Conservation (phyloP, 2,113 vertebrate species). For the Onychostruthus taczanowskii region DNA sequence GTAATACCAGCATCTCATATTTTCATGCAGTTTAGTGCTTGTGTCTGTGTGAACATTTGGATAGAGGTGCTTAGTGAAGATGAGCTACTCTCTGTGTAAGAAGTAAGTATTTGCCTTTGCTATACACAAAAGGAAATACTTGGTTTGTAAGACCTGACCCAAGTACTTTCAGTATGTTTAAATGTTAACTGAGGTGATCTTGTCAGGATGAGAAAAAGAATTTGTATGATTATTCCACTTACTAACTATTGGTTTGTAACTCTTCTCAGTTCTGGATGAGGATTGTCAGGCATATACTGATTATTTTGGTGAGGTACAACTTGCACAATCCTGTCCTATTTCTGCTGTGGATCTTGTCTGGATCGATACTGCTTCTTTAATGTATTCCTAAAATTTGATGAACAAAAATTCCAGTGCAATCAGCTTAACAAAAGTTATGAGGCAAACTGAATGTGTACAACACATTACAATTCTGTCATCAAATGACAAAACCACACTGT, state of each 20-base stretch:
- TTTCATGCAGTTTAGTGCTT: neutral
- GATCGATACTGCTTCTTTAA: conserved; percentile 46
- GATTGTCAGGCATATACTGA: neutral
- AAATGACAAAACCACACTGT: neutral
- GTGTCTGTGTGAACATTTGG: neutral
- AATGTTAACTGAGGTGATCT: neutral
- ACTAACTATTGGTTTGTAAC: neutral
- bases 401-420: neutral
- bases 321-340: conserved; percentile 24
- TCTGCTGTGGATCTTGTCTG: conserved; percentile 55
- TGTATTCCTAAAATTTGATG: neutral
- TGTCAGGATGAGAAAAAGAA: neutral
- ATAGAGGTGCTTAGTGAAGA: neutral
- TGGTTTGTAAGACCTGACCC: neutral
- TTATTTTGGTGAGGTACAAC: neutral
- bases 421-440: conserved; percentile 16
- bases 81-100: neutral
- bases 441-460: neutral
- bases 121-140: neutral
- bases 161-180: neutral
- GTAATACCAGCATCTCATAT: neutral
- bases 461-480: neutral
- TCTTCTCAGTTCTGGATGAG: conserved; percentile 26
- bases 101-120: neutral
- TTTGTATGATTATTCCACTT: neutral